Base-by-base conservation (phyloP, 2,113 vertebrate genomes). In the Triplophysa tibetana region DNA sequence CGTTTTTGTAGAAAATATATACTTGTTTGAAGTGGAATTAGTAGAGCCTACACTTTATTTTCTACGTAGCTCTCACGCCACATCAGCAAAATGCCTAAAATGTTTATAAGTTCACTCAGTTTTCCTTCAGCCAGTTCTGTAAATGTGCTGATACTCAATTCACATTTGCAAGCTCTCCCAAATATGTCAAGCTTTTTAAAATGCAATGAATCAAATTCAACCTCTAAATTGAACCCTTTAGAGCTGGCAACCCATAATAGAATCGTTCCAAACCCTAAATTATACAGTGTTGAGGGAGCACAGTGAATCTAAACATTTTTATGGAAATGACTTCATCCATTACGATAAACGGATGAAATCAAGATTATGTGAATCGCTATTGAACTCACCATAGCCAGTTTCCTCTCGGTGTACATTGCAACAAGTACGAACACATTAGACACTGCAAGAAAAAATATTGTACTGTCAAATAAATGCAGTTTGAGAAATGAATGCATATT, bases 341-440 rank as follows among this genome's bases (percentile, higher is more conserved):
- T 61, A 73, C 1, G n/a, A 74, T 61, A 63, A 75, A 63, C 70
- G 13, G 56, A 74, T 61, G 33, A 23, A 76, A 70, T 72, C 56
- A 45, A 38, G 11, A 38, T 50, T 29, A 24, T 45, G 43, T 52
- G n/a, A 69, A 50, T 54, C 12, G 24, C 41, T 75, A 79, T 69
- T 64, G 41, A 75, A 88, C 95, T 95, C 88, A 97, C 96, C 90
- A 78, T 89, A 0, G 94, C 94, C 81, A 97, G 89, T 69, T 88
- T 88, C 83, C 93, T 93, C 79, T 97, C 96, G 1, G 93, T 90
- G 76, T 95, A 94, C 85, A 97, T 91, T 5, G 93, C 91, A 66
- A 90, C 90, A 83, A 96, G 63, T 3, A 91, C 88, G 82, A 96
- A 96, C 62, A 89, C 70, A 13, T 95, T 95, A 81, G 93, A 94